Conservation (phyloP, 2,113 vertebrate genomes). For the Opisthocomus hoazin region DNA sequence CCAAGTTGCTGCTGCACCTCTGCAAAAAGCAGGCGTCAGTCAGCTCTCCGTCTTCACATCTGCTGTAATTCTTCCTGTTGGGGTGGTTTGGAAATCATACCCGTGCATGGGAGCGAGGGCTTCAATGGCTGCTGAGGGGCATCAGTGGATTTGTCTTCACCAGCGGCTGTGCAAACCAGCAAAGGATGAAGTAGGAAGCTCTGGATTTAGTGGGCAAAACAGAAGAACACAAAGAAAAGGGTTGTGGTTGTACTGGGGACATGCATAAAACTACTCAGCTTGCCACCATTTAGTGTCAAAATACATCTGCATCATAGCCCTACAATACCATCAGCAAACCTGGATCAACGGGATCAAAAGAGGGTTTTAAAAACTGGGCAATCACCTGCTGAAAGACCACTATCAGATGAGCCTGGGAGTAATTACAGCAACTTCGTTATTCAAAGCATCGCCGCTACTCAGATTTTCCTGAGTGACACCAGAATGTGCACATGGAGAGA, state of each 20-base stretch:
- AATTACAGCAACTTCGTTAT: not conserved
- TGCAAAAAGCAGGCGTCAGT: not conserved
- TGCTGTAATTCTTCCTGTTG: not conserved
- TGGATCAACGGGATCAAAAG: not conserved
- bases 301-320: not conserved
- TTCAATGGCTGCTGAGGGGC: not conserved
- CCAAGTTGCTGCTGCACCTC: not conserved
- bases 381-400: not conserved
- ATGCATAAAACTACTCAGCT: not conserved
- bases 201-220: not conserved
- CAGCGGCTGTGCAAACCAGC: not conserved
- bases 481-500: not conserved
- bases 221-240: not conserved
- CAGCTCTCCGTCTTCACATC: not conserved
- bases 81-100: not conserved
- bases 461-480: constrained; percentile 30
- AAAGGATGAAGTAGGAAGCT: not conserved
- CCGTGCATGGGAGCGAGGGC: fast-evolving
- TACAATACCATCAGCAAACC: not conserved
- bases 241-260: not conserved
- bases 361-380: not conserved
- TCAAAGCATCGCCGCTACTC: not conserved
- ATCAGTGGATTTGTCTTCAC: not conserved
- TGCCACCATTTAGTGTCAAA: not conserved
- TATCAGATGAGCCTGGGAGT: not conserved